Evolutionary conservation across 2,888 invertebrate genomes (phyloP).

Genomic region (Bombylius discolor): DNA sequence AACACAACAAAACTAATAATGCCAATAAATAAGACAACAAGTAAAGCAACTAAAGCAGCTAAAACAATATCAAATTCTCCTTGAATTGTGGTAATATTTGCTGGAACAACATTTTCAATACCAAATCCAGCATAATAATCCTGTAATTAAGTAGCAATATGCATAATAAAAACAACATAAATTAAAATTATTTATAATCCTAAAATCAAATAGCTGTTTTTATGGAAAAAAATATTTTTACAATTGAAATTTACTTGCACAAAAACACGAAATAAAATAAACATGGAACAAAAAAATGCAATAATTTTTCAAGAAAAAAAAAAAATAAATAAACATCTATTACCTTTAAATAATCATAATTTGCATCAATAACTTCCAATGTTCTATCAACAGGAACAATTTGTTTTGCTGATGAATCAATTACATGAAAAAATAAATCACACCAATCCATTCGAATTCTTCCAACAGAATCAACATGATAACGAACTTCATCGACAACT

Average conservation of each 20-base stretch:
- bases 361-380: constrained; percentile 67
- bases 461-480: constrained; percentile 50
- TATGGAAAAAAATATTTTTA: not conserved
- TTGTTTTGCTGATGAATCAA: constrained; percentile 57
- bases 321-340: constrained; percentile 1
- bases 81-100: constrained; percentile 48
- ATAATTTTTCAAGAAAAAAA: not conserved
- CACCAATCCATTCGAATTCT: constrained; percentile 50
- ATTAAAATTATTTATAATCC: not conserved
- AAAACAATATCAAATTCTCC: constrained; percentile 77
- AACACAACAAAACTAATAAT: constrained; percentile 75
- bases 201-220: too few species aligned
- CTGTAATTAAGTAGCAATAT: constrained; percentile 20
- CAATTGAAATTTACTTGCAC: not conserved
- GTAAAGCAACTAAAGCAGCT: constrained; percentile 70
- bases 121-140: constrained; percentile 57
- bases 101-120: constrained; percentile 61
- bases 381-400: constrained; percentile 68
- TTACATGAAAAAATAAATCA: constrained; percentile 73
- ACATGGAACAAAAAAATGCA: not conserved
- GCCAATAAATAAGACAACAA: constrained; percentile 75
- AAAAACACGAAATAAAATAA: not conserved
- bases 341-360: constrained; percentile 70
- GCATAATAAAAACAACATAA: not conserved
- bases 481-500: constrained; percentile 65